Evolutionary conservation across 1,140 invertebrate genomes (phyloP).

Genomic region (Diorhabda sublineata): DNA sequence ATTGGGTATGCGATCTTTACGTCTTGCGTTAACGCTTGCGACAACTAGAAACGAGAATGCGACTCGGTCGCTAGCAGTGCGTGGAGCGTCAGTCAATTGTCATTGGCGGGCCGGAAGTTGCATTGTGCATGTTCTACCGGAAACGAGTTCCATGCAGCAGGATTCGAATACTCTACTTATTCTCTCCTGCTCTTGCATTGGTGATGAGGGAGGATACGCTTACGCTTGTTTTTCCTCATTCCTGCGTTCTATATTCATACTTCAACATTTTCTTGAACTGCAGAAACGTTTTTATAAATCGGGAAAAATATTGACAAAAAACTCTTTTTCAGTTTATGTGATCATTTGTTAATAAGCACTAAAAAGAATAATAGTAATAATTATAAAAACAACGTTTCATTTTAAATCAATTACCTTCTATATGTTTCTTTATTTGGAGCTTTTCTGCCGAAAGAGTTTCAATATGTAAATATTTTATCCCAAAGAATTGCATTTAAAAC

Average conservation of each 20-base stretch:
- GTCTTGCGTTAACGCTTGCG: background rate
- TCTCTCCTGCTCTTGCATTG: conserved; percentile 16
- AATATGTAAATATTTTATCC: too few relatives aligned
- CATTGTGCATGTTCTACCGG: conserved; percentile 46
- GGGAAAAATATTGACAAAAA: too few relatives aligned
- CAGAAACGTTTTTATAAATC: too few relatives aligned
- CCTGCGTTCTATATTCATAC: background rate
- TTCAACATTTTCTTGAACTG: background rate
- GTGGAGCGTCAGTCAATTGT: conserved; percentile 46
- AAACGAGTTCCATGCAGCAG: conserved; percentile 43
- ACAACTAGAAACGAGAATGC: conserved; percentile 1
- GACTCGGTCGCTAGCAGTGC: conserved; percentile 15
- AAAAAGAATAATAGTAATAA: too few relatives aligned
- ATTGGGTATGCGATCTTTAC: background rate
- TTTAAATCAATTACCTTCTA: too few relatives aligned
- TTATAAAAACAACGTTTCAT: too few relatives aligned
- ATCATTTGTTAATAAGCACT: too few relatives aligned
- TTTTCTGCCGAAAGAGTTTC: too few relatives aligned
- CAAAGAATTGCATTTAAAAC: too few relatives aligned
- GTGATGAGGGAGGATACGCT: background rate
- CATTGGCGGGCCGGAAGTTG: conserved; percentile 42
- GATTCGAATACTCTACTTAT: conserved; percentile 30
- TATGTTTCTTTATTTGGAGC: too few relatives aligned
- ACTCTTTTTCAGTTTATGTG: too few relatives aligned
- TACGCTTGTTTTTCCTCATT: background rate